Evolutionary conservation across 2,888 invertebrate genomes (phyloP).

Genomic region (Dasysyrphus albostriatus): DNA sequence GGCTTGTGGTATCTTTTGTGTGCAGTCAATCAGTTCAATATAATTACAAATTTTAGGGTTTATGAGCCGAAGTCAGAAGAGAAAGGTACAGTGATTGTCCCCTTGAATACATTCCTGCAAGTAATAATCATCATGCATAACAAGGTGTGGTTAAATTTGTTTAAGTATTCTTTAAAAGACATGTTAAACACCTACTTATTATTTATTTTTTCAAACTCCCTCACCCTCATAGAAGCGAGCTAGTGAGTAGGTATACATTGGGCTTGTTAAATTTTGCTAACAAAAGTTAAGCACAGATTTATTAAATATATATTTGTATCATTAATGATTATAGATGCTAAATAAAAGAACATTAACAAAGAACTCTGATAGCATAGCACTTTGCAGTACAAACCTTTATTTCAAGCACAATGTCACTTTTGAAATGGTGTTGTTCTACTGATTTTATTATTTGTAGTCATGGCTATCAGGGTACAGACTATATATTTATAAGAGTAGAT

Average conservation of each 20-base stretch:
- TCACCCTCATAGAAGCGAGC: not conserved
- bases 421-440: not conserved
- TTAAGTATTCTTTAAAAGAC: not conserved
- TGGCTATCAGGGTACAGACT: not conserved
- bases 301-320: not conserved
- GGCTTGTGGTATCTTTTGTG: too few species aligned
- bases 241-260: not conserved
- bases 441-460: not conserved
- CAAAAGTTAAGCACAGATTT: not conserved
- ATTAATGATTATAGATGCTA: conserved; percentile 5
- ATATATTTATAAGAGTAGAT: not conserved
- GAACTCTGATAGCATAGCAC: conserved; percentile 2
- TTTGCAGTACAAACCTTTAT: not conserved
- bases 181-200: not conserved
- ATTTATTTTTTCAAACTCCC: not conserved
- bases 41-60: too few species aligned
- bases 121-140: not conserved
- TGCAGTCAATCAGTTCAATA: too few species aligned
- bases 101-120: not conserved
- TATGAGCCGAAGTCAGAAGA: not conserved
- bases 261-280: not conserved
- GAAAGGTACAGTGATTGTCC: not conserved
- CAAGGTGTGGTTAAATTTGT: conserved; percentile 9
- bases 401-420: conserved; percentile 6
- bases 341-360: conserved; percentile 11